phyloP scores from a whole-genome alignment of 2,888 invertebrate species.

The Leptura quadrifasciata region DNA sequence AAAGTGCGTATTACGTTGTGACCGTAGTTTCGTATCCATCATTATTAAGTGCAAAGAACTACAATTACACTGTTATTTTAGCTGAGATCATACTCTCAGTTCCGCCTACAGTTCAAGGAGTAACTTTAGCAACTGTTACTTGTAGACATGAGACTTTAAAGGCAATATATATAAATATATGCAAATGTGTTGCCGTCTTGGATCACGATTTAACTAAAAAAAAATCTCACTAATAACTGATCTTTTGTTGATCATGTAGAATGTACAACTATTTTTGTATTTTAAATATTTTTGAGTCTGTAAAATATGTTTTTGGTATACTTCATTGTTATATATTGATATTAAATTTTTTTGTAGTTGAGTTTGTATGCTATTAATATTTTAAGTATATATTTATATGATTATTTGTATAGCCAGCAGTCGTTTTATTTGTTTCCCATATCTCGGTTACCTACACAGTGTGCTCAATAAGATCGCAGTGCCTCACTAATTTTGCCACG shows the following conservation, averaged over 20 bases:
- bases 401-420: constrained; percentile 21
- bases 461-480: too few species aligned
- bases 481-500: too few species aligned
- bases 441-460: background rate
- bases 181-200: background rate
- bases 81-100: too few species aligned
- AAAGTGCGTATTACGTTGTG: too few species aligned
- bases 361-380: constrained; percentile 28
- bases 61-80: too few species aligned
- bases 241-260: background rate
- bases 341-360: constrained; percentile 27
- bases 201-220: background rate
- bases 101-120: too few species aligned
- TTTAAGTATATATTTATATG: constrained; percentile 12
- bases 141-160: too few species aligned
- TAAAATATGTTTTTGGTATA: constrained; percentile 25
- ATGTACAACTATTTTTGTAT: constrained; percentile 27
- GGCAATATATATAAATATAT: too few species aligned
- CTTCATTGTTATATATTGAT: constrained; percentile 31
- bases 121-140: too few species aligned
- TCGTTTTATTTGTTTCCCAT: constrained; percentile 2
- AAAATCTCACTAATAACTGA: background rate
- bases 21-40: too few species aligned
- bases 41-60: too few species aligned
- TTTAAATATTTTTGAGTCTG: constrained; percentile 2